phyloP scores from a whole-genome alignment of 1,140 invertebrate species.

The Aphis gossypii region DNA sequence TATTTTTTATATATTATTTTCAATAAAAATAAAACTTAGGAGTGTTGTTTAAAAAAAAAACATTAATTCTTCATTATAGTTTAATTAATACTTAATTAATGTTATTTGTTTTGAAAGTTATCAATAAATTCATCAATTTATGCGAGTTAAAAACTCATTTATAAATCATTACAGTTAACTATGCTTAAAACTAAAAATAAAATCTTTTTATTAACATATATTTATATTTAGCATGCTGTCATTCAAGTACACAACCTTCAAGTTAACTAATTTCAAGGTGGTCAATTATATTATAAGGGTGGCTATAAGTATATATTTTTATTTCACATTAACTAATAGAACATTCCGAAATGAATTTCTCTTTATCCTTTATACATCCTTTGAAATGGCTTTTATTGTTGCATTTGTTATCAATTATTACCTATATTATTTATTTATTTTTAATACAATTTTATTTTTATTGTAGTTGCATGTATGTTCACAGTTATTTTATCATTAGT shows the following conservation, averaged over 20 bases:
- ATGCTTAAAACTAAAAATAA: conserved; percentile 23
- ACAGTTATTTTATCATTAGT: conserved; percentile 51
- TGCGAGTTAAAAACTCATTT: not conserved
- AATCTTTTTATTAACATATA: conserved; percentile 32
- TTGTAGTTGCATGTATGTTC: conserved; percentile 48
- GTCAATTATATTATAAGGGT: conserved; percentile 21
- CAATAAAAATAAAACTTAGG: not conserved
- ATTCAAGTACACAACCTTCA: conserved; percentile 30
- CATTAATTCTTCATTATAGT: not conserved
- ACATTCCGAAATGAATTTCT: conserved; percentile 12
- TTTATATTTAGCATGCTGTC: conserved; percentile 47
- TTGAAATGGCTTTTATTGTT: conserved; percentile 40
- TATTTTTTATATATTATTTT: not conserved
- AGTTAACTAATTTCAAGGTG: conserved; percentile 30
- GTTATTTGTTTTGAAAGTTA: not conserved
- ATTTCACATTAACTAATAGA: not conserved
- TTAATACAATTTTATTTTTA: conserved; percentile 34
- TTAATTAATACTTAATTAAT: not conserved
- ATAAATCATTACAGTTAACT: not conserved
- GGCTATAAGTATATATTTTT: conserved; percentile 36
- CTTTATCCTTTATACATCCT: conserved; percentile 38
- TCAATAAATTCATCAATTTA: not conserved
- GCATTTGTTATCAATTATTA: conserved; percentile 17
- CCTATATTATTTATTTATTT: not conserved
- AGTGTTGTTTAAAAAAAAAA: not conserved